A percentile compares a stretch with the other conserved stretches of the same genome.
These are phyloP conservation scores for Aphaenogaster ashmeadi DNA, from an alignment of 1,140 invertebrate genomes.

Conservation along the genomic window DNA sequence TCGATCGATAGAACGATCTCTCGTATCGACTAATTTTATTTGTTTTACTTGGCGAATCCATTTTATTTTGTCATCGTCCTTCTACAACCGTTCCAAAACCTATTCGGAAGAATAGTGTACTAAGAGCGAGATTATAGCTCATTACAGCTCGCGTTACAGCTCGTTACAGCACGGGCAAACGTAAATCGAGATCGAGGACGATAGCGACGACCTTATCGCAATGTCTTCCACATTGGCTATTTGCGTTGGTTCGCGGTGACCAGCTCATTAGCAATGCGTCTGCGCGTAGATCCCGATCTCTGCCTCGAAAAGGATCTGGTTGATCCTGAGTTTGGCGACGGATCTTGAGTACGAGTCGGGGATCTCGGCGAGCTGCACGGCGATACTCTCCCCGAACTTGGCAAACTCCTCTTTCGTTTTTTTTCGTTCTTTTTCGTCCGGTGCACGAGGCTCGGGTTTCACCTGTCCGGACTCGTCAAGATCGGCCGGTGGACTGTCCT, in stretches of 20 bases:
- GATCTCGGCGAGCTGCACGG: conserved; percentile 77
- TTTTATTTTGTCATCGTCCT: neutral
- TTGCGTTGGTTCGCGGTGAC: neutral
- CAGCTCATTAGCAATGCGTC: conserved; percentile 70
- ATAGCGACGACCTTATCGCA: neutral
- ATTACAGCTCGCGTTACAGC: neutral
- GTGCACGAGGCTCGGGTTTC: conserved; percentile 31
- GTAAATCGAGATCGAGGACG: conserved; percentile 17
- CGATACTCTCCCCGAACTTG: conserved; percentile 80
- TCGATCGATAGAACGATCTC: neutral
- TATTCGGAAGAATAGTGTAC: neutral
- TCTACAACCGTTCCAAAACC: neutral
- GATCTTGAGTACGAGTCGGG: conserved; percentile 81
- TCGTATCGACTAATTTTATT: conserved; percentile 11
- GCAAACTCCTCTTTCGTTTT: conserved; percentile 77
- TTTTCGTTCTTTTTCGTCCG: conserved; percentile 55
- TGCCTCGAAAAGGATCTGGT: conserved; percentile 80
- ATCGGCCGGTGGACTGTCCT: conserved; percentile 53
- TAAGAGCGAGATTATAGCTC: neutral
- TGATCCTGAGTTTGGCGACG: conserved; percentile 79
- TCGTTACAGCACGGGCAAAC: neutral
- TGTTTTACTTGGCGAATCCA: neutral
- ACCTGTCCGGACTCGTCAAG: conserved; percentile 55
- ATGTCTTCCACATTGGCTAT: neutral
- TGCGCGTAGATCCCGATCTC: conserved; percentile 80